Percentiles rank a stretch among this genome's conserved stretches.
phyloP scores from a whole-genome alignment of 2,888 invertebrate genomes.

The Hirtodrosophila trivittata region DNA sequence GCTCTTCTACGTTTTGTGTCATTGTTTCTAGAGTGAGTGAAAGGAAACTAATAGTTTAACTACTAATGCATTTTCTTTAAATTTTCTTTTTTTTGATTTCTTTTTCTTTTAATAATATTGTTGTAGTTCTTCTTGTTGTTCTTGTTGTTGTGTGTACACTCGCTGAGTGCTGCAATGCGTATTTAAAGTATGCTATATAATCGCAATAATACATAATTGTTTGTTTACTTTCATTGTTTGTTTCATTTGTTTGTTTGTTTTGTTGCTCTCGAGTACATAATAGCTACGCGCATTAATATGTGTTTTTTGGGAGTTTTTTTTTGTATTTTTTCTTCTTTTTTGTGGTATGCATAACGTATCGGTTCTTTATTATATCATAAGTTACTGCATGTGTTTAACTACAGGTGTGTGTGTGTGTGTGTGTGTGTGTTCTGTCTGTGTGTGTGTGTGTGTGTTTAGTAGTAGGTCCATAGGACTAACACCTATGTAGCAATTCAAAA shows the following conservation, averaged over 20 bases:
- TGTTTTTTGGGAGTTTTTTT: conserved; percentile 14
- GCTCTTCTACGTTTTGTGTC: conserved; percentile 61
- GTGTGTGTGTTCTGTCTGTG: conserved; percentile 26
- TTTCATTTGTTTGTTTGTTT: conserved; percentile 43
- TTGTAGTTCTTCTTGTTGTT: conserved; percentile 27
- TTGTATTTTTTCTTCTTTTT: conserved; percentile 31
- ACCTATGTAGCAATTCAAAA: conserved; percentile 75
- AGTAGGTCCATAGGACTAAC: conserved; percentile 77
- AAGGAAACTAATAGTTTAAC: conserved; percentile 75
- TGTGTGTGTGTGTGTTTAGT: conserved; percentile 38
- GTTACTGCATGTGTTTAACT: conserved; percentile 59
- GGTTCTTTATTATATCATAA: conserved; percentile 65
- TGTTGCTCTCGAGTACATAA: conserved; percentile 69
- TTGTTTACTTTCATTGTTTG: conserved; percentile 38
- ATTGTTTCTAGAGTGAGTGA: conserved; percentile 55
- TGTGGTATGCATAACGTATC: conserved; percentile 58
- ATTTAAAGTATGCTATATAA: conserved; percentile 77
- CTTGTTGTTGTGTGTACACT: conserved; percentile 39
- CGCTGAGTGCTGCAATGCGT: conserved; percentile 71
- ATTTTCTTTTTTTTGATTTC: conserved; percentile 39
- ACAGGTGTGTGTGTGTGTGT: conserved; percentile 34
- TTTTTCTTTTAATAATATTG: conserved; percentile 43
- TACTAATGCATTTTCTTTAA: conserved; percentile 75
- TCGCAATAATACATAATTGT: conserved; percentile 77
- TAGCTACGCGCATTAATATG: conserved; percentile 70